Conservation (phyloP, 2,113 vertebrate genomes). For the Antechinus flavipes region DNA sequence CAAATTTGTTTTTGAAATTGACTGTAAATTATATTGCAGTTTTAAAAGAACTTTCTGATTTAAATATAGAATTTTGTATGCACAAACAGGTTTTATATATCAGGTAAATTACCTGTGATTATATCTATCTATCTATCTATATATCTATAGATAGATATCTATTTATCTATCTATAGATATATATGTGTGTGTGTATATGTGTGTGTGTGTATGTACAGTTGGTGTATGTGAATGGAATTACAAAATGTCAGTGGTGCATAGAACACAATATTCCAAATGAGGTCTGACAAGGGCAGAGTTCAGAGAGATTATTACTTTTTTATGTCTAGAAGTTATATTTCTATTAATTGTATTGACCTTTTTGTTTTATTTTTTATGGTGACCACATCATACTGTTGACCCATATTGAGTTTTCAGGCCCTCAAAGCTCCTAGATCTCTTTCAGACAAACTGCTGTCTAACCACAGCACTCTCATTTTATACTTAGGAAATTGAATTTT, state of each 20-base stretch:
- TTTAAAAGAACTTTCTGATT: conserved; percentile 64
- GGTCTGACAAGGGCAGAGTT: not conserved
- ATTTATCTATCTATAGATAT: too few relatives aligned
- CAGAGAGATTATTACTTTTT: not conserved
- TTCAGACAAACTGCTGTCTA: not conserved
- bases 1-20: conserved; percentile 54
- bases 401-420: not conserved
- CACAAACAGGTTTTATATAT: conserved; percentile 41
- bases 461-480: not conserved
- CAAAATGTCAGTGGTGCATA: not conserved
- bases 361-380: not conserved
- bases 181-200: not conserved
- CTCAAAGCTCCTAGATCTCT: not conserved
- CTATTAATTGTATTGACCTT: not conserved
- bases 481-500: not conserved
- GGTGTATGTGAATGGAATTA: conserved; percentile 21
- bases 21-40: conserved; percentile 51
- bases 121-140: not conserved
- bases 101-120: conserved; percentile 55
- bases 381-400: not conserved
- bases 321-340: not conserved
- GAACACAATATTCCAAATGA: not conserved
- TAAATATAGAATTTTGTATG: conserved; percentile 38
- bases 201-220: not conserved
- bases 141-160: not conserved